phyloP scores from a whole-genome alignment of 2,113 vertebrate genomes.

The Perca flavescens region DNA sequence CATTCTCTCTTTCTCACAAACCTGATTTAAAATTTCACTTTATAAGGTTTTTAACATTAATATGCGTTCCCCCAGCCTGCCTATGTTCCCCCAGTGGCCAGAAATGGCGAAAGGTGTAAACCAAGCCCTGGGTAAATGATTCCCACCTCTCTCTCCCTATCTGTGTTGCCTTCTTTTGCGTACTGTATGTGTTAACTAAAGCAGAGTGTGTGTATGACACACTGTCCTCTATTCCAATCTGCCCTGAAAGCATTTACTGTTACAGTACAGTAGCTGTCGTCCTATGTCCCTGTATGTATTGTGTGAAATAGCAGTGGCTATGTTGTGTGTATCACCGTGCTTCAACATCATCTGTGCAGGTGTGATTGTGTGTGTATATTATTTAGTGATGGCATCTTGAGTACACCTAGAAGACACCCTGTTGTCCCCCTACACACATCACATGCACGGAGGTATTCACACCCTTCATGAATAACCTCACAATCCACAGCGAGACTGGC shows the following conservation, averaged over 20 bases:
- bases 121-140: neutral
- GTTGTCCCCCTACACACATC: neutral
- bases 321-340: neutral
- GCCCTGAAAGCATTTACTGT: neutral
- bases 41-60: too few relatives aligned
- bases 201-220: neutral
- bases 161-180: neutral
- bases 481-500: slow-evolving; percentile 90
- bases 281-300: neutral
- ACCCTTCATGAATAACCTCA: slow-evolving; percentile 90
- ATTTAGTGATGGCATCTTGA: slow-evolving; percentile 17
- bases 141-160: neutral
- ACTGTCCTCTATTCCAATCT: neutral
- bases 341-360: neutral
- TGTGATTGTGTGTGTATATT: neutral
- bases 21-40: neutral
- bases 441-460: slow-evolving; percentile 22
- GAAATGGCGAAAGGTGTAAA: too few relatives aligned
- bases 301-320: neutral
- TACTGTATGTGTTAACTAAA: neutral
- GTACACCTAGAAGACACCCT: slow-evolving; percentile 43
- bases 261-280: neutral
- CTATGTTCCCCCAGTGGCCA: too few relatives aligned
- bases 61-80: too few relatives aligned
- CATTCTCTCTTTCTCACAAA: neutral